phyloP scores from a whole-genome alignment of 2,113 vertebrate species.

The Ptilorrhoa leucosticta region DNA sequence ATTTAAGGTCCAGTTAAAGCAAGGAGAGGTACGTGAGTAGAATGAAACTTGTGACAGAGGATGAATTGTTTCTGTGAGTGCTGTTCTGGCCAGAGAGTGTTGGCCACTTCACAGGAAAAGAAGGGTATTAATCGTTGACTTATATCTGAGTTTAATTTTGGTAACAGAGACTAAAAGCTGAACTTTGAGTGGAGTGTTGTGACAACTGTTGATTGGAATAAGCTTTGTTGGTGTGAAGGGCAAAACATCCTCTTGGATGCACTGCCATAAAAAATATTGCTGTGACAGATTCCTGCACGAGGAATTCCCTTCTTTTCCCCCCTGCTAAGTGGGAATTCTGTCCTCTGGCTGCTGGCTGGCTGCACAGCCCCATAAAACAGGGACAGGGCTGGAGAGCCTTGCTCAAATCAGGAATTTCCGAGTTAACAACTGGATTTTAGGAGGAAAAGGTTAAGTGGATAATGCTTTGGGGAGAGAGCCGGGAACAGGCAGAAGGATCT shows the following conservation, averaged over 20 bases:
- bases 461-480: background rate
- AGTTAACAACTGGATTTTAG: accelerated
- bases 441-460: background rate
- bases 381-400: background rate
- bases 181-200: background rate
- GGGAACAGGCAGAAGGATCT: background rate
- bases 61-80: background rate
- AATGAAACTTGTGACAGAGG: background rate
- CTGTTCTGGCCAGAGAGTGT: background rate
- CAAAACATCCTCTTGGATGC: background rate
- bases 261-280: background rate
- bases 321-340: background rate
- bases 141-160: background rate
- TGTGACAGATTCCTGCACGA: background rate
- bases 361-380: background rate
- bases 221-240: background rate
- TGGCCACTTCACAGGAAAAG: background rate
- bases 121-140: background rate
- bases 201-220: background rate
- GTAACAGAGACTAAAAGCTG: background rate
- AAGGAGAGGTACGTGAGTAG: background rate
- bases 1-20: background rate
- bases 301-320: background rate
- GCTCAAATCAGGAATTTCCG: accelerated
- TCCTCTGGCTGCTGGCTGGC: background rate